Base-by-base conservation (phyloP, 2,888 invertebrate species). In the Phrixothrix hirtus region DNA sequence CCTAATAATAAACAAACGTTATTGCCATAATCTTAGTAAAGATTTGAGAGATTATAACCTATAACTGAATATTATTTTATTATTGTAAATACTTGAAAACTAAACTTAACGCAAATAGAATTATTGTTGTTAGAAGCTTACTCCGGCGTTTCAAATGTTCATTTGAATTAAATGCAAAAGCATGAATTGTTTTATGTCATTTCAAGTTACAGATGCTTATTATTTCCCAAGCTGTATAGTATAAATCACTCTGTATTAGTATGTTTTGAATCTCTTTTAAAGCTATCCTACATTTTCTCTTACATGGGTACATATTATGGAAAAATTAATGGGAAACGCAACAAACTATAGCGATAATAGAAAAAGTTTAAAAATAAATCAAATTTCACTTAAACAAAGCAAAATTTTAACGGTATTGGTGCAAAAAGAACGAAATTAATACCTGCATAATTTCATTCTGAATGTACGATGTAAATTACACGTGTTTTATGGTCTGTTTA, bases 401-500 rank as follows among this genome's bases (percentile, higher is more conserved):
- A n/a, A n/a, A n/a, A n/a, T n/a, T n/a, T n/a, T n/a, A n/a, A n/a
- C n/a, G n/a, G n/a, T n/a, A n/a, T n/a, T n/a, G n/a, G n/a, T n/a
- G n/a, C n/a, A n/a, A n/a, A n/a, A n/a, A n/a, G n/a, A n/a, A n/a
- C n/a, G n/a, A n/a, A n/a, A n/a, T n/a, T n/a, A n/a, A n/a, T n/a
- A n/a, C n/a, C n/a, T n/a, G n/a, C 21, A 7, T 21, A 5, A n/a
- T 12, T 17, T 37, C 21, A 37, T 37, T 37, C 36, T 25, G 1
- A 21, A 12, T 9, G 34, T 16, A 17, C 6, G 6, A 14, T 27
- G 29, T 34, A 21, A 32, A 16, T 34, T 34, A 39, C 47, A 41
- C 16, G 26, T 48, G 41, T 48, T 48, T 48, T 48, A 48, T 39
- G 17, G 38, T 14, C 34, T 25, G 39, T 35, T 48, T 48, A 31